Base-by-base conservation (phyloP, 2,113 vertebrate genomes). In the Lycaon pictus region DNA sequence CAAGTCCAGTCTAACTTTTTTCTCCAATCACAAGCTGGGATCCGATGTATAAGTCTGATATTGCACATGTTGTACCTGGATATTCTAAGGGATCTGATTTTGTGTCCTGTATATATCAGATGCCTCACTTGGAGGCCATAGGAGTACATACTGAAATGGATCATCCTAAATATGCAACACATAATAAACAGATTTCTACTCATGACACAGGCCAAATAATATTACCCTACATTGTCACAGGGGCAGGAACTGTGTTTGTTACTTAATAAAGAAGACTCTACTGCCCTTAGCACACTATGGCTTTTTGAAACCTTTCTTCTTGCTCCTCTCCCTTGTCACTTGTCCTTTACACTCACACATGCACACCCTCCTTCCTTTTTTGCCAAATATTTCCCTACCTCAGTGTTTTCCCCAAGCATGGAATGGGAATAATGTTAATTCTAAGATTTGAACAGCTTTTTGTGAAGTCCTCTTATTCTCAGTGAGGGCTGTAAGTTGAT, bases 11-110 rank as follows among this genome's bases (percentile, higher is more conserved):
- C 83, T 62, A 67, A 6, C 20, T 84, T 63, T 76, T 58, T 15
- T 15, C 67, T 32, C 20, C 53, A 43, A 13, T 86, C 88, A 53
- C 20, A 56, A 29, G 37, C 76, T 85, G 69, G 23, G n/a, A 81
- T 90, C 19, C 55, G n/a, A 8, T 71, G n/a, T 93, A n/a, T 81
- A 77, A 95, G 76, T 97, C 97, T 97, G 95, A 91, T 93, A 91
- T 90, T 65, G 96, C 97, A 93, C 97, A 93, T 97, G 83, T 60
- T 92, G 11, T 98, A 90, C 55, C 56, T 96, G 88, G 16, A 25
- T 92, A 63, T 97, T 97, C 97, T 96, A 97, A 98, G 98, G 69
- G 96, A 97, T 67, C 88, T 96, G 43, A 51, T 51, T 76, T 51
- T 76, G 74, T 76, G 74, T 3, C 8, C 43, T 27, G 7, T 51